Evolutionary conservation across 2,888 invertebrate genomes (phyloP).

Genomic region (Cryptus viduatorius): DNA sequence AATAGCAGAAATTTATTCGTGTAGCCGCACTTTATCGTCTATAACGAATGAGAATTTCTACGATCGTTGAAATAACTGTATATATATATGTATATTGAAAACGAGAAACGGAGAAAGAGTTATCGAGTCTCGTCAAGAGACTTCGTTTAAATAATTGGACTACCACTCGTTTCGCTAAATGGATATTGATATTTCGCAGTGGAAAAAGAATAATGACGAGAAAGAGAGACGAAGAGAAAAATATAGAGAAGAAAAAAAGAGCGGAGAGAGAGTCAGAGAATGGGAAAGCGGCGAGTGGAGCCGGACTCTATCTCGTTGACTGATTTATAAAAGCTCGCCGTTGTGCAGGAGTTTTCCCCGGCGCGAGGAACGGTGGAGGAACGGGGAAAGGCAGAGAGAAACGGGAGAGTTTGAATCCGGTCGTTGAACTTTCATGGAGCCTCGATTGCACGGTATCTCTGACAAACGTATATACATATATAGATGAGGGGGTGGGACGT

Average conservation of each 20-base stretch:
- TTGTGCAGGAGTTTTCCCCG: constrained; percentile 50
- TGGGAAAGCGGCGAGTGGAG: constrained; percentile 28
- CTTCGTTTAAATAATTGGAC: constrained; percentile 66
- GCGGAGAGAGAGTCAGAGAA: not conserved
- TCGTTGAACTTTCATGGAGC: constrained; percentile 61
- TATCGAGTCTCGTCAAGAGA: constrained; percentile 49
- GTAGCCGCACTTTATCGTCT: constrained; percentile 2
- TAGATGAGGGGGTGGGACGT: not conserved
- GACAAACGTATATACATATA: not conserved
- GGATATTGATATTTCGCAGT: constrained; percentile 63
- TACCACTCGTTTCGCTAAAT: constrained; percentile 54
- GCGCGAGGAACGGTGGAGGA: constrained; percentile 47
- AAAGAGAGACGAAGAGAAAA: constrained; percentile 12
- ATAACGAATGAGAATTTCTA: not conserved
- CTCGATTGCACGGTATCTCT: constrained; percentile 41
- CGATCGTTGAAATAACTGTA: not conserved
- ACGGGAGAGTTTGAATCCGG: constrained; percentile 60
- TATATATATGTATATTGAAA: constrained; percentile 18
- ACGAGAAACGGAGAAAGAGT: constrained; percentile 47
- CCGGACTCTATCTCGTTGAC: constrained; percentile 58
- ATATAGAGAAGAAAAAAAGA: constrained; percentile 1
- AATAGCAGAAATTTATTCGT: not conserved
- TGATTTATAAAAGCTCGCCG: constrained; percentile 66
- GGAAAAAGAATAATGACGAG: constrained; percentile 48
- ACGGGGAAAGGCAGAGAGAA: constrained; percentile 57